These are phyloP conservation scores for Oxycera nigricornis DNA, from an alignment of 2,888 invertebrate genomes.

Conservation along the genomic window DNA sequence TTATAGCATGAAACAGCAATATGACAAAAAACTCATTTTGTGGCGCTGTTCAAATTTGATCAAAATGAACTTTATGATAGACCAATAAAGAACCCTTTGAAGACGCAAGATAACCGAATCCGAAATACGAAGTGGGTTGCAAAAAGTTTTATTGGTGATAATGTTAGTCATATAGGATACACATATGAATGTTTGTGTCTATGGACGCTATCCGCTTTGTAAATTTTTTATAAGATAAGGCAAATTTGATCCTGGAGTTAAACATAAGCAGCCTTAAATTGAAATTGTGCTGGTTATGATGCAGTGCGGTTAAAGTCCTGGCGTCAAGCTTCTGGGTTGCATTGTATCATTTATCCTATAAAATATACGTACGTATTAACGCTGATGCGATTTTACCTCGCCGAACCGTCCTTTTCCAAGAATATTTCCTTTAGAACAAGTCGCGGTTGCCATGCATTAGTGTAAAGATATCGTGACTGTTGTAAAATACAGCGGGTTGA, in stretches of 20 bases:
- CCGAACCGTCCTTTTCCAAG: background rate
- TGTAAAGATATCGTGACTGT: slow-evolving; percentile 10
- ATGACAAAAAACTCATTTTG: slow-evolving; percentile 41
- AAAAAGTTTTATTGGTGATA: slow-evolving; percentile 40
- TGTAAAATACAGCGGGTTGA: slow-evolving; percentile 20
- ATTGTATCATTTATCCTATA: background rate
- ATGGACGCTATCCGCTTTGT: no score
- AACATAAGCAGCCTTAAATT: no score
- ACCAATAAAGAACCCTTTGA: slow-evolving; percentile 35
- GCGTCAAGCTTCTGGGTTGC: background rate
- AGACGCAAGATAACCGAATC: slow-evolving; percentile 9
- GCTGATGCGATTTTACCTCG: background rate
- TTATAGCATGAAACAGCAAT: no score
- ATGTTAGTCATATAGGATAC: slow-evolving; percentile 38
- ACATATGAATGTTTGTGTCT: background rate
- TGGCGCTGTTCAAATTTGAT: slow-evolving; percentile 37
- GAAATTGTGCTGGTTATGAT: no score
- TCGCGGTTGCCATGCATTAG: background rate
- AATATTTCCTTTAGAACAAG: background rate
- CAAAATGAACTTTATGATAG: slow-evolving; percentile 40
- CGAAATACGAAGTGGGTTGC: slow-evolving; percentile 33
- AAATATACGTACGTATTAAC: background rate
- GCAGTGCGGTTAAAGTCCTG: no score
- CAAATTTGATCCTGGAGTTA: no score
- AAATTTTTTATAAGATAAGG: no score